Evolutionary conservation across 2,113 vertebrate genomes (phyloP), one percentile per base, ranked within the genome.

Genomic region (Nansenia antarctica): DNA sequence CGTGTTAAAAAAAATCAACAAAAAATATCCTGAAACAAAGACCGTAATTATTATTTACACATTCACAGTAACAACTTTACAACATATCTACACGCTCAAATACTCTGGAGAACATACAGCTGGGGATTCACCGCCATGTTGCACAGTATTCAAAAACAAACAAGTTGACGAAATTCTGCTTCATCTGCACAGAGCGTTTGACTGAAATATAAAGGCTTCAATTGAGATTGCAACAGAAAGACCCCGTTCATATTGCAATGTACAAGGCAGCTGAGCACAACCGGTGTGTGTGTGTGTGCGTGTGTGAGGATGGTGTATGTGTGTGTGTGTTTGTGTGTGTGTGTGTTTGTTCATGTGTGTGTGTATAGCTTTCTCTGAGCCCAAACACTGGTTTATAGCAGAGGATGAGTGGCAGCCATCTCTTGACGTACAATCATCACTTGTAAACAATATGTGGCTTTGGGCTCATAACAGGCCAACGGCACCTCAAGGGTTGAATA

Each of bases 11-110:
- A 67, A 83, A 83, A 90, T 78, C 74, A 84, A 90, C 82, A 84
- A 87, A 86, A 85, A 85, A 83, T 84, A 81, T 89, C 74, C 83
- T 86, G 78, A 94, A 95, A 90, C 93, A 95, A 95, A 81, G 76
- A 86, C 92, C n/a, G n/a, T n/a, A 93, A 87, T 93, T 85, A 95
- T 94, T 98, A 98, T 98, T 96, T 99, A 99, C 96, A 99, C 94
- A 94, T 98, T 96, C 96, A 98, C 97, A 98, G 95, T 96, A 20
- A 98, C 96, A 96, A 93, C 92, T 96, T 95, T 96, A 96, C 93
- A 96, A 95, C 93, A 90, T 96, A 96, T 95, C 95, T 97, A 98
- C 95, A 97, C 92, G 92, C 95, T 96, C 93, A 96, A 94, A 97
- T 93, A 96, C 94, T 95, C 94, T 94, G 94, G 90, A 93, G 93